Percentiles rank a stretch among this genome's conserved stretches.
phyloP scores from a whole-genome alignment of 1,140 invertebrate species.

The Papilio dardanus region DNA sequence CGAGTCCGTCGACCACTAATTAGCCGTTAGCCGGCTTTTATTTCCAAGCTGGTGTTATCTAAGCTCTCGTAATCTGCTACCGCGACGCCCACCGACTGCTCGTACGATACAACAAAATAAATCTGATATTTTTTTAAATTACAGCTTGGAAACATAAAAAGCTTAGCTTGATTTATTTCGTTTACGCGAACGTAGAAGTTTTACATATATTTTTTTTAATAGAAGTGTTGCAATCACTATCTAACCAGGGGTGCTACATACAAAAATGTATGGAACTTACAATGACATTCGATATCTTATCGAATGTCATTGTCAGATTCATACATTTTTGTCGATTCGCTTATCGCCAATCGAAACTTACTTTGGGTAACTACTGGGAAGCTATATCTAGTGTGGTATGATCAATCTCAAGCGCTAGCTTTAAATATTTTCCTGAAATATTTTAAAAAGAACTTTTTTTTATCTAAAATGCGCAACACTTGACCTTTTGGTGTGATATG shows the following conservation, averaged over 20 bases:
- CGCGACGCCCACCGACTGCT: slow-evolving; percentile 42
- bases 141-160: not conserved
- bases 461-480: not conserved
- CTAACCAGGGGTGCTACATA: not conserved
- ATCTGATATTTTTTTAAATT: slow-evolving; percentile 33
- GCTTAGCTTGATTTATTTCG: not conserved
- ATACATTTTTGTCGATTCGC: too few relatives aligned
- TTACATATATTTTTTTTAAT: not conserved
- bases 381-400: not conserved
- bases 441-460: not conserved
- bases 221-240: not conserved
- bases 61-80: slow-evolving; percentile 49
- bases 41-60: slow-evolving; percentile 48
- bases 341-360: too few relatives aligned
- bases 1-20: slow-evolving; percentile 43
- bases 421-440: not conserved
- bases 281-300: too few relatives aligned
- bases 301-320: too few relatives aligned
- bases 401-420: not conserved
- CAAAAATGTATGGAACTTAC: too few relatives aligned
- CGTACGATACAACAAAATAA: slow-evolving; percentile 9
- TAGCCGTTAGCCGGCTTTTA: slow-evolving; percentile 47
- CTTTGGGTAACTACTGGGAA: too few relatives aligned
- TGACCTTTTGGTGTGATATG: not conserved
- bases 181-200: not conserved